Percentiles rank a stretch among this genome's conserved stretches.
Conservation (phyloP, 2,797 vertebrate genomes). For the Acipenser oxyrinchus region DNA sequence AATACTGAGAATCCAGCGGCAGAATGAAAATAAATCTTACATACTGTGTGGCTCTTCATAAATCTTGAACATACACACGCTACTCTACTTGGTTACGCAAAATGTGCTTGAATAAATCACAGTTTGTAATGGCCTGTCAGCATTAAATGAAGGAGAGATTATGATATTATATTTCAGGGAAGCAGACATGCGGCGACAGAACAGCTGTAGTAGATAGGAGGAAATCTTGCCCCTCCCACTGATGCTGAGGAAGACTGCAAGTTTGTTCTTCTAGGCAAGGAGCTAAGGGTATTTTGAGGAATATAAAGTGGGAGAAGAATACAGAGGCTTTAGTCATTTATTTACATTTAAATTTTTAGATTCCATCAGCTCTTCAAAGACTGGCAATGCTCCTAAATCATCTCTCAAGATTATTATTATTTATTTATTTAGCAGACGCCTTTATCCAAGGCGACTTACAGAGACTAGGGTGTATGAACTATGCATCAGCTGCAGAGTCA, state of each 20-base stretch:
- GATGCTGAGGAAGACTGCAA: too few relatives aligned
- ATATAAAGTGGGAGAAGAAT: too few relatives aligned
- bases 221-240: too few relatives aligned
- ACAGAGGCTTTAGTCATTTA: too few relatives aligned
- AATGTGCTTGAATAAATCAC: slow-evolving; percentile 43
- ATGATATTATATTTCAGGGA: slow-evolving; percentile 40
- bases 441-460: too few relatives aligned
- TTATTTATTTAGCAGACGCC: too few relatives aligned
- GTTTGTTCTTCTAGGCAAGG: too few relatives aligned
- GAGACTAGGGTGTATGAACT: too few relatives aligned
- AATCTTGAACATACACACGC: slow-evolving; percentile 22
- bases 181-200: slow-evolving; percentile 49
- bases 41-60: slow-evolving; percentile 2
- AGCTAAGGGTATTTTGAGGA: too few relatives aligned
- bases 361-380: slow-evolving; percentile 1
- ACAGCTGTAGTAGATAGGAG: slow-evolving; percentile 36
- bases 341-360: slow-evolving; percentile 7
- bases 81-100: slow-evolving; percentile 25
- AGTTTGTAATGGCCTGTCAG: slow-evolving; percentile 44
- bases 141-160: slow-evolving; percentile 45
- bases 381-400: neutral
- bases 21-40: slow-evolving; percentile 18
- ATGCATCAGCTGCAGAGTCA: too few relatives aligned
- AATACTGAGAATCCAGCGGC: neutral
- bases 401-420: too few relatives aligned